Conservation (phyloP, 2,888 invertebrate genomes). For the Neoascia interrupta region DNA sequence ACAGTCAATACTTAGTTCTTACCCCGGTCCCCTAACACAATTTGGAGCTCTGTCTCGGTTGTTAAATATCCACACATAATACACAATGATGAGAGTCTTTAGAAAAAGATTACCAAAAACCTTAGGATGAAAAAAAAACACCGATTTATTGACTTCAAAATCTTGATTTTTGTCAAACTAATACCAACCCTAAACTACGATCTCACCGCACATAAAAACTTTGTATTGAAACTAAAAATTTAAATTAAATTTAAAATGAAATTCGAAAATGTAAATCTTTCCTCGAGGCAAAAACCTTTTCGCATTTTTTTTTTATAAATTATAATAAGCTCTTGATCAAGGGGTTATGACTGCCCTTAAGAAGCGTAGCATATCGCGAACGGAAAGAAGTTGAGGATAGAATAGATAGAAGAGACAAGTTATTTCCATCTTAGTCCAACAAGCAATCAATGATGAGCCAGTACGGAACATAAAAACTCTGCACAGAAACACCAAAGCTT, state of each 20-base stretch:
- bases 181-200: no score
- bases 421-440: no score
- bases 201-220: no score
- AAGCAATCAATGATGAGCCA: no score
- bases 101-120: conserved; percentile 29
- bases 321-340: no score
- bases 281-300: background rate
- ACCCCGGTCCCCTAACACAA: conserved; percentile 42
- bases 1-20: conserved; percentile 10
- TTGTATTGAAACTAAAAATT: background rate
- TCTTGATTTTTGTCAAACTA: background rate
- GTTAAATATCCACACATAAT: conserved; percentile 45
- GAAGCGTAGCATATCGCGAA: no score
- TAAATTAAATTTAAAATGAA: background rate
- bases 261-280: background rate
- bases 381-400: no score
- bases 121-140: conserved; percentile 8
- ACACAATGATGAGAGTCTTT: conserved; percentile 10
- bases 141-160: background rate
- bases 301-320: background rate
- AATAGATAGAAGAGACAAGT: no score
- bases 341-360: no score
- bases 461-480: no score
- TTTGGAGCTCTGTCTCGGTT: conserved; percentile 43
- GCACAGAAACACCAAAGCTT: no score